Conservation (phyloP, 1,140 invertebrate genomes). For the Himalopsyche phryganea region DNA sequence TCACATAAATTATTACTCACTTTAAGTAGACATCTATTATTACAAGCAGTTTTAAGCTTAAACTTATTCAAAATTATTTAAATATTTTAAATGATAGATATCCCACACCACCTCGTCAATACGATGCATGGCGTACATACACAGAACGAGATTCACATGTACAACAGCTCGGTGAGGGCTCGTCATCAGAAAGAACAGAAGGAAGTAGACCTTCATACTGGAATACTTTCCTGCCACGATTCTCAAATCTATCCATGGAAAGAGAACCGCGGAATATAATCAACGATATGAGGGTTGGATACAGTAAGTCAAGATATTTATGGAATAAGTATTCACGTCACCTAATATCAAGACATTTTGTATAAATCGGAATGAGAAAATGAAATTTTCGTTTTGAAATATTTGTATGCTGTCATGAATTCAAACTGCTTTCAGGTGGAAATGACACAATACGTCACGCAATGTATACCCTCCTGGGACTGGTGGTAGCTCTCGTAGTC, state of each 20-base stretch:
- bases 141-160: slow-evolving; percentile 45
- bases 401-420: background rate
- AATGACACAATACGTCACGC: slow-evolving; percentile 44
- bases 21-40: too few relatives aligned
- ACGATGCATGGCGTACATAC: slow-evolving; percentile 58
- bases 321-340: background rate
- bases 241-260: slow-evolving; percentile 34
- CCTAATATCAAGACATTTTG: background rate
- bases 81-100: slow-evolving; percentile 37
- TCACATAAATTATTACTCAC: too few relatives aligned
- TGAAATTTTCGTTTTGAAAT: background rate
- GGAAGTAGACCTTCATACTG: slow-evolving; percentile 39
- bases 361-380: too few relatives aligned
- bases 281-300: slow-evolving; percentile 38
- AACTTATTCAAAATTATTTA: too few relatives aligned
- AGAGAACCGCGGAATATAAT: slow-evolving; percentile 34
- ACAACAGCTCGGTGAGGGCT: slow-evolving; percentile 33
- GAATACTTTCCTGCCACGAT: slow-evolving; percentile 45
- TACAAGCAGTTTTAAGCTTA: too few relatives aligned
- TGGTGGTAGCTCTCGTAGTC: slow-evolving; percentile 44
- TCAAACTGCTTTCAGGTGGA: slow-evolving; percentile 37
- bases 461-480: slow-evolving; percentile 48
- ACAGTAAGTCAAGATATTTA: slow-evolving; percentile 36
- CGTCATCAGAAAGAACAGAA: slow-evolving; percentile 16
- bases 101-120: slow-evolving; percentile 53